Evolutionary conservation across 1,140 invertebrate species (phyloP).

Genomic region (Heliothis virescens): DNA sequence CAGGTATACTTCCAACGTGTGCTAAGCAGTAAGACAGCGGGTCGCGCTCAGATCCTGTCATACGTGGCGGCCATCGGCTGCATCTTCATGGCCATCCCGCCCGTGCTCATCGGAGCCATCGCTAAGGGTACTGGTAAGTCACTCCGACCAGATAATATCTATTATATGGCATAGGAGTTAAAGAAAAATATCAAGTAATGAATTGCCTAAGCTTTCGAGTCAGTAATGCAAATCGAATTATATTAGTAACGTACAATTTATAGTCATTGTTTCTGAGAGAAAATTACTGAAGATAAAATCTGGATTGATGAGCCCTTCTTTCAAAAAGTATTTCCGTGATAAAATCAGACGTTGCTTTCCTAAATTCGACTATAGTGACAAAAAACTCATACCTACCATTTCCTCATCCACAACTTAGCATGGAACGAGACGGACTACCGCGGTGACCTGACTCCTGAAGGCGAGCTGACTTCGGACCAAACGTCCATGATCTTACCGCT

Average conservation of each 20-base stretch:
- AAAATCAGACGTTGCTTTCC: too few species aligned
- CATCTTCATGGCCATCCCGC: constrained; percentile 98
- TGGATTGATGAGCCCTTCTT: too few species aligned
- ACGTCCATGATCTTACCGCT: constrained; percentile 98
- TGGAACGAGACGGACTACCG: constrained; percentile 97
- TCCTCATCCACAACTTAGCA: constrained; percentile 86
- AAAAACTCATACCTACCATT: too few species aligned
- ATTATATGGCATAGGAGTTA: background rate
- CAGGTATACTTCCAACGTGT: constrained; percentile 99
- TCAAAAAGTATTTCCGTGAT: too few species aligned
- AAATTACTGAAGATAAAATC: too few species aligned
- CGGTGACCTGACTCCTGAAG: constrained; percentile 88
- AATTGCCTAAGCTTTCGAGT: too few species aligned
- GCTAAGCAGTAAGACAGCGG: constrained; percentile 97
- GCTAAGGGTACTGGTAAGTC: constrained; percentile 95
- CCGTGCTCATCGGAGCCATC: constrained; percentile 98
- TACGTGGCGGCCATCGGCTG: constrained; percentile 98
- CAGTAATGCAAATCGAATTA: too few species aligned
- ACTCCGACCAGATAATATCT: background rate
- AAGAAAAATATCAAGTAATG: too few species aligned
- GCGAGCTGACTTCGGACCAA: constrained; percentile 89
- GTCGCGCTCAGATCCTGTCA: constrained; percentile 97
- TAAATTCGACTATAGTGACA: too few species aligned
- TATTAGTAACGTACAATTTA: too few species aligned
- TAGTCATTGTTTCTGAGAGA: too few species aligned